A percentile compares a stretch with the other conserved stretches of the same genome.
Evolutionary conservation across 2,888 invertebrate genomes (phyloP).

Genomic region (Serrognathus titanus): DNA sequence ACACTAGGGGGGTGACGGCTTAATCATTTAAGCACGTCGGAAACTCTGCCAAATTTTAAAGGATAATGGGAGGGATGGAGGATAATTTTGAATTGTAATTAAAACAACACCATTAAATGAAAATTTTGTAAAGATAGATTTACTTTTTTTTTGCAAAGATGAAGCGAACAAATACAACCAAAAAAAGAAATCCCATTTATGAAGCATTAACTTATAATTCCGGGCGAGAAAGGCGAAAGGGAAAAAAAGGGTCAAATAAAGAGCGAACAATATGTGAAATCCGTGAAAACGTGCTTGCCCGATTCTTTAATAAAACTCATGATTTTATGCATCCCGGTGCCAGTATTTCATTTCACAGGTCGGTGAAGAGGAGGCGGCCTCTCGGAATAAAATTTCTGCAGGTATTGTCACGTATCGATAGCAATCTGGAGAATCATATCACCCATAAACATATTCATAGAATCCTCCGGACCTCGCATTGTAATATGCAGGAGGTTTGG

Average conservation of each 20-base stretch:
- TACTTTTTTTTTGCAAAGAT: too few relatives aligned
- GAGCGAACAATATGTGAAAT: slow-evolving; percentile 11
- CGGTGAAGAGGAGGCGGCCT: slow-evolving; percentile 1
- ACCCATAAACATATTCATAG: slow-evolving; percentile 22
- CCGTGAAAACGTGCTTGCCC: slow-evolving; percentile 9
- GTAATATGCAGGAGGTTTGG: slow-evolving; percentile 11
- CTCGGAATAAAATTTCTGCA: not conserved
- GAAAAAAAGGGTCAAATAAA: slow-evolving; percentile 6
- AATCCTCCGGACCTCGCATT: slow-evolving; percentile 17
- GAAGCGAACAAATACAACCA: too few relatives aligned
- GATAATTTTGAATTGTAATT: too few relatives aligned
- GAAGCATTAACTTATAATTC: too few relatives aligned
- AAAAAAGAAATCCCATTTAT: too few relatives aligned
- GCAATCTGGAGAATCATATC: slow-evolving; percentile 11
- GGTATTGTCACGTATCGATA: slow-evolving; percentile 13
- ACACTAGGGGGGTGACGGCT: too few relatives aligned
- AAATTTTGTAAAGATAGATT: too few relatives aligned
- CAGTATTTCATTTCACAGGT: slow-evolving; percentile 10
- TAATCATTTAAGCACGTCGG: too few relatives aligned
- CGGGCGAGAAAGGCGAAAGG: not conserved
- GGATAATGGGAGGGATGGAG: too few relatives aligned
- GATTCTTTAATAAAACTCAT: slow-evolving; percentile 13
- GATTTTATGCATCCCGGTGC: slow-evolving; percentile 12
- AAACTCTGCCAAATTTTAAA: too few relatives aligned
- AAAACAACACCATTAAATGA: too few relatives aligned